These are phyloP conservation scores for Acronicta aceris DNA, from an alignment of 2,888 invertebrate species.

Conservation along the genomic window DNA sequence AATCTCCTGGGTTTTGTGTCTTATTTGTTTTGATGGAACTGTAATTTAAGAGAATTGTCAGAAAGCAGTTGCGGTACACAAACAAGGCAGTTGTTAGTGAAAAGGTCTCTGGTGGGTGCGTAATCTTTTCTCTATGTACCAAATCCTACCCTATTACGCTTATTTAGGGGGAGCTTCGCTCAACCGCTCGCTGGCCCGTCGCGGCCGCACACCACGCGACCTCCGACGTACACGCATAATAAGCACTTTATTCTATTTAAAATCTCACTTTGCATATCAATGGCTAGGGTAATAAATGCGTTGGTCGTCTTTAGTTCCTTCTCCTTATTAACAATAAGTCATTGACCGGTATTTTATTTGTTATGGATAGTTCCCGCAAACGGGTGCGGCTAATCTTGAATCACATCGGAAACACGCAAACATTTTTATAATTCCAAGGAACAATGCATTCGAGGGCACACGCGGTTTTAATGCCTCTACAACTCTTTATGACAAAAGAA, in stretches of 20 bases:
- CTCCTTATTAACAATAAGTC: background rate
- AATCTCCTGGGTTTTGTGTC: slow-evolving; percentile 25
- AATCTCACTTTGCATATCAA: slow-evolving; percentile 71
- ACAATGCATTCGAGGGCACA: slow-evolving; percentile 28
- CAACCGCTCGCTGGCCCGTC: slow-evolving; percentile 54
- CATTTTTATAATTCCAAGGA: slow-evolving; percentile 25
- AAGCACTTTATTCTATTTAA: slow-evolving; percentile 69
- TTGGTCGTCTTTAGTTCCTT: slow-evolving; percentile 39
- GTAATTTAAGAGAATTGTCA: slow-evolving; percentile 52
- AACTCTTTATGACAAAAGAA: slow-evolving; percentile 56
- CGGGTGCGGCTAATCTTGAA: background rate
- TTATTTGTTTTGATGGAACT: slow-evolving; percentile 48
- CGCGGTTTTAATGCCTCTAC: slow-evolving; percentile 49
- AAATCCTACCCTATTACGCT: slow-evolving; percentile 74
- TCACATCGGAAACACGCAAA: slow-evolving; percentile 27
- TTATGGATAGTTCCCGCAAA: background rate
- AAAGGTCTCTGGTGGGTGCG: slow-evolving; percentile 64
- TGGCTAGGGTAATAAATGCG: slow-evolving; percentile 60
- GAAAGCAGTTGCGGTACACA: slow-evolving; percentile 44
- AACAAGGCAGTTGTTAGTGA: slow-evolving; percentile 59
- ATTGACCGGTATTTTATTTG: slow-evolving; percentile 1
- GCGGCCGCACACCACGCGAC: slow-evolving; percentile 34
- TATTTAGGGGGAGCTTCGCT: slow-evolving; percentile 64
- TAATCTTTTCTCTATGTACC: slow-evolving; percentile 71
- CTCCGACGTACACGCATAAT: slow-evolving; percentile 59